Evolutionary conservation across 2,797 vertebrate species (phyloP).

Genomic region (Gorsachius magnificus): DNA sequence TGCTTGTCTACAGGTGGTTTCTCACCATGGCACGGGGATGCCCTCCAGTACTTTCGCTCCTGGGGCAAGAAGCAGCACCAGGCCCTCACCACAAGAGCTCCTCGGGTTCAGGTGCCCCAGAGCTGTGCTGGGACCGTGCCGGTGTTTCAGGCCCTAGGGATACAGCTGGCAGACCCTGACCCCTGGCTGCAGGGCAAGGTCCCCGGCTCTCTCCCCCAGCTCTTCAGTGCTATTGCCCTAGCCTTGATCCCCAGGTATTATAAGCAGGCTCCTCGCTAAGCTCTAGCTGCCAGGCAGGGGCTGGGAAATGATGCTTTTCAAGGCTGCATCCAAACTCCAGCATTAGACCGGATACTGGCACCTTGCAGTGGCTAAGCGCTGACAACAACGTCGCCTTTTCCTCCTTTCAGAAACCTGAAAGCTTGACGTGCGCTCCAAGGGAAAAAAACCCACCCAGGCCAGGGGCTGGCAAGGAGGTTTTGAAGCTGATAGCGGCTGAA

Average conservation of each 20-base stretch:
- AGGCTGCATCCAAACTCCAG: neutral
- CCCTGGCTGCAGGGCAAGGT: neutral
- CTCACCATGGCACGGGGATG: neutral
- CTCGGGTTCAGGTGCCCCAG: rapidly evolving
- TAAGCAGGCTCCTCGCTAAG: neutral
- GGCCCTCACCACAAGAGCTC: neutral
- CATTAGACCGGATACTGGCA: neutral
- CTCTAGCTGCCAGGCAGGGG: neutral
- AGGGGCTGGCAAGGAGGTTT: neutral
- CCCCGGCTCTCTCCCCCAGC: no score
- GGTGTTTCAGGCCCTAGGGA: neutral
- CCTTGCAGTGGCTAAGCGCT: neutral
- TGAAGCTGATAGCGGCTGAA: conserved; percentile 44
- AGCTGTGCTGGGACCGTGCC: neutral
- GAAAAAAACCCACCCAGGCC: neutral
- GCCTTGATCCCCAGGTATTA: neutral
- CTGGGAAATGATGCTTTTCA: neutral
- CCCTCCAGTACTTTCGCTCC: neutral
- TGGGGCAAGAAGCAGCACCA: neutral
- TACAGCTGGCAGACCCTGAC: neutral
- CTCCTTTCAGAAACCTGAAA: neutral
- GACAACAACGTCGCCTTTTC: neutral
- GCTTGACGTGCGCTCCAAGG: neutral
- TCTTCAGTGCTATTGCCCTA: neutral
- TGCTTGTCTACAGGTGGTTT: neutral